Evolutionary conservation across 2,888 invertebrate genomes (phyloP).

Genomic region (Epinotia demarniana): DNA sequence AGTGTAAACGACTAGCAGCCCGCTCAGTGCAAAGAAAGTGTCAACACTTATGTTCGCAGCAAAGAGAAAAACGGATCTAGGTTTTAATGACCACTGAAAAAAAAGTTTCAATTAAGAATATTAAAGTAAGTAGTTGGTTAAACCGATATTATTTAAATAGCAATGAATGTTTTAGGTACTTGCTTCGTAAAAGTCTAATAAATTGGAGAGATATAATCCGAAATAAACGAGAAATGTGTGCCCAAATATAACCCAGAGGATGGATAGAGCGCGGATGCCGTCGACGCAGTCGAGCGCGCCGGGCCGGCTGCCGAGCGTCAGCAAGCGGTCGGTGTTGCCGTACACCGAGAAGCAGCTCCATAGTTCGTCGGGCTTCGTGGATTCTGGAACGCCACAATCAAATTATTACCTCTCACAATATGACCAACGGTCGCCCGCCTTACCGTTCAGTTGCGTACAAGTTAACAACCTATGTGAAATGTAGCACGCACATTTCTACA

Average conservation of each 20-base stretch:
- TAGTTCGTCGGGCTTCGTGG: constrained; percentile 26
- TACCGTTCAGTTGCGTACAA: too few species aligned
- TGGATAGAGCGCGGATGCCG: constrained; percentile 39
- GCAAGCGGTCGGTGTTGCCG: constrained; percentile 37
- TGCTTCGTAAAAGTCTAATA: constrained; percentile 22
- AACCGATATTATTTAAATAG: too few species aligned
- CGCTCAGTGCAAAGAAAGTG: constrained; percentile 26
- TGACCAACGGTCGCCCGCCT: too few species aligned
- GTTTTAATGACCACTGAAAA: constrained; percentile 23
- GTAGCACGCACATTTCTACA: too few species aligned
- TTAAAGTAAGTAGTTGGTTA: background rate
- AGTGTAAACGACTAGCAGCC: constrained; percentile 23
- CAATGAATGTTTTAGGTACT: background rate
- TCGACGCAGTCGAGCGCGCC: constrained; percentile 40
- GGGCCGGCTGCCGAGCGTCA: constrained; percentile 27
- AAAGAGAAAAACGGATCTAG: background rate
- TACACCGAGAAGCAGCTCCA: constrained; percentile 37
- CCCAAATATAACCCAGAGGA: constrained; percentile 42
- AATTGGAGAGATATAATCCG: constrained; percentile 2
- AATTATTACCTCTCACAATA: background rate
- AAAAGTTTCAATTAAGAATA: background rate
- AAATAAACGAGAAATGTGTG: constrained; percentile 27
- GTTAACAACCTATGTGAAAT: too few species aligned
- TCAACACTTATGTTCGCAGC: constrained; percentile 17
- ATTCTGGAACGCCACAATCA: constrained; percentile 25